phyloP scores from a whole-genome alignment of 1,140 invertebrate species.

The roundworm (Caenorhabditis elegans) region WBcel235 BX284604.4:12031001-12031500 shows the following conservation, averaged over 20 bases:
- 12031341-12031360: neutral
- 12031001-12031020: too few relatives aligned
- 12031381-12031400: conserved; percentile 50
- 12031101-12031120: too few relatives aligned
- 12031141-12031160: too few relatives aligned
- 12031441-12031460: neutral
- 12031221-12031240: too few relatives aligned
- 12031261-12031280: too few relatives aligned
- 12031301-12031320: neutral
- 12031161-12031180: neutral
- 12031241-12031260: too few relatives aligned
- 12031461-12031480: neutral
- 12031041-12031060: too few relatives aligned
- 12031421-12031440: conserved; percentile 43
- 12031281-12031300: neutral
- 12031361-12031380: neutral
- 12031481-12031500: neutral
- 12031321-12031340: neutral
- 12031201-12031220: neutral
- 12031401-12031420: conserved; percentile 53
- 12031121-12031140: too few relatives aligned
- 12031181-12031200: neutral
- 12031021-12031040: too few relatives aligned
- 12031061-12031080: too few relatives aligned
- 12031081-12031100: too few relatives aligned